Evolutionary conservation across 2,888 invertebrate species (phyloP).

Genomic region (Limnephilus marmoratus): DNA sequence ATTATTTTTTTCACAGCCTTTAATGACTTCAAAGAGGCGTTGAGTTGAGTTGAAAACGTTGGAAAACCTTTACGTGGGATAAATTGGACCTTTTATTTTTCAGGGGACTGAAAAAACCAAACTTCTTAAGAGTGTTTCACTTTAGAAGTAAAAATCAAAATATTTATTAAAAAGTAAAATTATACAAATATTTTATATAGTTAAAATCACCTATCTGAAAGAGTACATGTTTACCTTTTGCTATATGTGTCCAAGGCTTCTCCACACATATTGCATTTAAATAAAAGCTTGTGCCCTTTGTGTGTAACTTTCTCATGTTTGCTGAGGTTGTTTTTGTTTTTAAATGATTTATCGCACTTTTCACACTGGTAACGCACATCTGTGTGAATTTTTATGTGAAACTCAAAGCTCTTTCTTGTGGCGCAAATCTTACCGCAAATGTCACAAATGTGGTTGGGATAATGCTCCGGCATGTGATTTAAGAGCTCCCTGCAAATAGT

Average conservation of each 20-base stretch:
- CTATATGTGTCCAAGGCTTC: conserved; percentile 62
- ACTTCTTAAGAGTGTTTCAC: too few relatives aligned
- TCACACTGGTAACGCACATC: conserved; percentile 57
- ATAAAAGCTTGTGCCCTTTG: conserved; percentile 61
- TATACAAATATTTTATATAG: too few relatives aligned
- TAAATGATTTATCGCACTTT: conserved; percentile 63
- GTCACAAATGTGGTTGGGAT: conserved; percentile 65
- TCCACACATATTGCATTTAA: conserved; percentile 62
- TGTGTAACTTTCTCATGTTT: conserved; percentile 62
- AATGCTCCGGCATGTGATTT: conserved; percentile 65
- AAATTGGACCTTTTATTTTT: too few relatives aligned
- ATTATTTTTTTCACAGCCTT: too few relatives aligned
- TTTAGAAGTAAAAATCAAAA: too few relatives aligned
- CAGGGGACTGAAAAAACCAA: too few relatives aligned
- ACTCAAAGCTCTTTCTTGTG: conserved; percentile 60
- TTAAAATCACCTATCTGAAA: not conserved
- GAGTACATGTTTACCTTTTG: conserved; percentile 52
- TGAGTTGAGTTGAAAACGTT: too few relatives aligned
- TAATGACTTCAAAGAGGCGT: too few relatives aligned
- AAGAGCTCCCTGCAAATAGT: conserved; percentile 59
- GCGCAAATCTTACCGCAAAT: conserved; percentile 65
- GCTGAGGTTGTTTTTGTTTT: conserved; percentile 61
- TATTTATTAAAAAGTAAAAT: too few relatives aligned
- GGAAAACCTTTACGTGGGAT: too few relatives aligned
- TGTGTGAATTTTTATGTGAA: conserved; percentile 62